phyloP scores from a whole-genome alignment of 2,888 invertebrate species.

The Eutolmus rufibarbis region DNA sequence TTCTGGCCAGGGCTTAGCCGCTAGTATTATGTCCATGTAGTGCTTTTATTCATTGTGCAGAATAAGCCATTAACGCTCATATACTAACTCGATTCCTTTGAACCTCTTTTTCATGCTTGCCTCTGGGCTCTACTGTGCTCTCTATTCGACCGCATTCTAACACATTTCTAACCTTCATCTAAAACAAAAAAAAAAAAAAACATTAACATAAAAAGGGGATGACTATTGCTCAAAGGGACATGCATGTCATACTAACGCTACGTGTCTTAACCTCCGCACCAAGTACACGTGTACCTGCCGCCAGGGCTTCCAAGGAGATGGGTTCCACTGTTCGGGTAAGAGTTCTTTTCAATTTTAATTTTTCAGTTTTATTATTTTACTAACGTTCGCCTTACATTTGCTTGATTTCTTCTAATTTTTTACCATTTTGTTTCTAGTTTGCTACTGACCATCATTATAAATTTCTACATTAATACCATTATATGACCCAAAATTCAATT shows the following conservation, averaged over 20 bases:
- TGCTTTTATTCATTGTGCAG: conserved; percentile 5
- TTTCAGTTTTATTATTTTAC: background rate
- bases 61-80: background rate
- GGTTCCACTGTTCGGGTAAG: conserved; percentile 77
- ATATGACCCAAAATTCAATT: background rate
- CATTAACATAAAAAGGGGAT: conserved; percentile 49
- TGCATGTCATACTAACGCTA: conserved; percentile 88
- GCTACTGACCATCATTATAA: background rate
- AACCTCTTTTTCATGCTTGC: conserved; percentile 33
- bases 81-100: conserved; percentile 10
- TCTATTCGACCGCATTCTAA: conserved; percentile 2
- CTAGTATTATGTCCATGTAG: conserved; percentile 28
- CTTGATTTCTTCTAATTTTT: conserved; percentile 9
- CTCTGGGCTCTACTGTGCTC: background rate
- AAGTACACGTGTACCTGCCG: conserved; percentile 91
- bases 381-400: background rate
- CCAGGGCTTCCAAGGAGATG: conserved; percentile 88
- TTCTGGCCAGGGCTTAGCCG: background rate
- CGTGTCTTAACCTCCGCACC: conserved; percentile 89
- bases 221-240: conserved; percentile 90
- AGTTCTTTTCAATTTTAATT: conserved; percentile 37
- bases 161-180: conserved; percentile 9
- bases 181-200: background rate
- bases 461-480: background rate
- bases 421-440: conserved; percentile 1